These are phyloP conservation scores for Cardiocondyla obscurior DNA, from an alignment of 1,140 invertebrate genomes.

Conservation along the genomic window DNA sequence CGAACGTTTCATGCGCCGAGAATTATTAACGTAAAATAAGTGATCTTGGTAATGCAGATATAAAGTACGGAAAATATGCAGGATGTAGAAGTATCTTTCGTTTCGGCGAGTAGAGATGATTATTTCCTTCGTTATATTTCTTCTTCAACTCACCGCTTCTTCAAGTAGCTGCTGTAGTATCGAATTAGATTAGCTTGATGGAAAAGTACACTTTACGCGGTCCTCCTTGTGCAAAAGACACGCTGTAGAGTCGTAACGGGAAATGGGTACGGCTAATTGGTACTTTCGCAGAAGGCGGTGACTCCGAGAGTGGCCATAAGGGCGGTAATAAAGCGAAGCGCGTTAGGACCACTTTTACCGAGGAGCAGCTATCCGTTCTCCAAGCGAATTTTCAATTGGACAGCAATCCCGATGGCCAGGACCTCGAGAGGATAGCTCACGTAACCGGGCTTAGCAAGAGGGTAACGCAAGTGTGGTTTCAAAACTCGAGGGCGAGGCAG, in stretches of 20 bases:
- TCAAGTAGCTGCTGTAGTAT: neutral
- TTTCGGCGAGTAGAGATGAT: too few species aligned
- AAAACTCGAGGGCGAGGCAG: conserved; percentile 98
- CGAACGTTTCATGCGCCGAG: neutral
- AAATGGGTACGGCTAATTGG: conserved; percentile 55
- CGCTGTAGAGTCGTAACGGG: neutral
- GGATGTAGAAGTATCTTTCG: neutral
- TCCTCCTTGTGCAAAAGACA: neutral
- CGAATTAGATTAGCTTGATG: neutral
- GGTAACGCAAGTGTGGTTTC: conserved; percentile 99
- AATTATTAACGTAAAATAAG: neutral
- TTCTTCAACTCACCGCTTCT: neutral
- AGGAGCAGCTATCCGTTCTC: conserved; percentile 98
- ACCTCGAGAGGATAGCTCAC: conserved; percentile 98
- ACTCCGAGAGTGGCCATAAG: conserved; percentile 93
- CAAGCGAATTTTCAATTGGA: conserved; percentile 99
- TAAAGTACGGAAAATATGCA: neutral
- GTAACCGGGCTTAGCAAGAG: conserved; percentile 98
- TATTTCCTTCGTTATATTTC: neutral
- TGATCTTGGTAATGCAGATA: neutral
- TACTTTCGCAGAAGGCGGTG: conserved; percentile 90
- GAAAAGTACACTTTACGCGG: neutral
- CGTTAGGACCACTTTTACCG: conserved; percentile 98
- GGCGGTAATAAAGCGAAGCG: conserved; percentile 94
- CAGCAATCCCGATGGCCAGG: conserved; percentile 99